Conservation (phyloP, 2,113 vertebrate species). For the Hippolais icterina region DNA sequence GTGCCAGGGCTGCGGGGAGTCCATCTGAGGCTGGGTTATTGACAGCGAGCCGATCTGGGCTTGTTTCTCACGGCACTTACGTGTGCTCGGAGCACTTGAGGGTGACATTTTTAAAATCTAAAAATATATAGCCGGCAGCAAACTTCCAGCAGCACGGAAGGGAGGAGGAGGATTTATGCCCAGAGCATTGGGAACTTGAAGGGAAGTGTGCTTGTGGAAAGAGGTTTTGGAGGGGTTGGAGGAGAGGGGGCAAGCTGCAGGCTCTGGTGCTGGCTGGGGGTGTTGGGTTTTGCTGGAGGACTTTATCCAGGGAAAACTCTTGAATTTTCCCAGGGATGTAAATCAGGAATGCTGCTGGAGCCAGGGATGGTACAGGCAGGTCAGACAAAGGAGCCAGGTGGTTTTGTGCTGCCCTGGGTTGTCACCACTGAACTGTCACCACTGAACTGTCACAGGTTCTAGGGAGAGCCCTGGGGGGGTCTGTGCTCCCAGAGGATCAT, state of each 20-base stretch:
- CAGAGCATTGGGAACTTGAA: not conserved
- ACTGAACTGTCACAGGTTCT: fast-evolving
- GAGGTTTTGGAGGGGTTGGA: not conserved
- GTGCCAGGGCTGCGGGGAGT: slow-evolving; percentile 40
- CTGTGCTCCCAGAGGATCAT: not conserved
- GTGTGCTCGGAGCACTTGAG: not conserved
- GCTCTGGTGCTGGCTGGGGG: not conserved
- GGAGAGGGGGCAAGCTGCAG: not conserved
- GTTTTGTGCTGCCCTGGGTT: not conserved
- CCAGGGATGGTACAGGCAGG: not conserved
- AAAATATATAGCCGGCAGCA: not conserved
- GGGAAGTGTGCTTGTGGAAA: not conserved
- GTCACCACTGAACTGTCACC: not conserved
- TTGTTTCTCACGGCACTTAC: not conserved
- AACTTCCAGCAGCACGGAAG: not conserved
- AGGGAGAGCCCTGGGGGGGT: fast-evolving
- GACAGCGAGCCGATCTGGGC: slow-evolving; percentile 6
- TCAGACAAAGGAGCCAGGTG: not conserved
- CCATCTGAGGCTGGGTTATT: slow-evolving; percentile 30
- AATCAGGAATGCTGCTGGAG: not conserved
- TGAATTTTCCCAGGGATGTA: fast-evolving
- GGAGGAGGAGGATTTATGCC: not conserved
- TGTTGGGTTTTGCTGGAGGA: not conserved
- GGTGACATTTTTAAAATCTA: slow-evolving; percentile 51
- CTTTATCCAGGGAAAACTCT: not conserved